A percentile compares a stretch with the other conserved stretches of the same genome.
phyloP scores from a whole-genome alignment of 2,888 invertebrate genomes.

The Tetanocera ferruginea region DNA sequence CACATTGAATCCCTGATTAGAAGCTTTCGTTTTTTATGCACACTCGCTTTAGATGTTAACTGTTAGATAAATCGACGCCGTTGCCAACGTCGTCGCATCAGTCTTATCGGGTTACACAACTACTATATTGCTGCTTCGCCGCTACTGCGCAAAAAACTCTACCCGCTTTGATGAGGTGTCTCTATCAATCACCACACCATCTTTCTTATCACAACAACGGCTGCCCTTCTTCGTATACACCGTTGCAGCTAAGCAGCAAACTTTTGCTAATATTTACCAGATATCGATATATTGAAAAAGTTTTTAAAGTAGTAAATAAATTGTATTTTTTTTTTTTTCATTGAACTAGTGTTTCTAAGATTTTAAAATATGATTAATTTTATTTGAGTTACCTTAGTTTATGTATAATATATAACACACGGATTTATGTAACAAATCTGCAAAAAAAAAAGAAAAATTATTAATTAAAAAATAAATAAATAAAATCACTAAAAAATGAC shows the following conservation, averaged over 20 bases:
- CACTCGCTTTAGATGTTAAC: no score
- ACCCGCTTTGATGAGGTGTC: background rate
- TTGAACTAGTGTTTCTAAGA: constrained; percentile 14
- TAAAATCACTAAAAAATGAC: constrained; percentile 3
- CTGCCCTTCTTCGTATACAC: background rate
- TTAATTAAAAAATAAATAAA: constrained; percentile 9
- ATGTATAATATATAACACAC: constrained; percentile 16
- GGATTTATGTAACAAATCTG: constrained; percentile 22
- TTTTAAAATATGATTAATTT: constrained; percentile 26
- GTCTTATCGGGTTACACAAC: background rate
- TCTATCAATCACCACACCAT: background rate
- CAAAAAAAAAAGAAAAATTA: constrained; percentile 5
- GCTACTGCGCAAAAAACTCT: constrained; percentile 1
- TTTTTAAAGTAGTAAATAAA: constrained; percentile 22
- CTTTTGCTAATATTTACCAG: constrained; percentile 14
- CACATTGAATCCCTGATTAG: no score
- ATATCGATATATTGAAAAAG: constrained; percentile 20
- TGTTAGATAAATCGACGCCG: no score
- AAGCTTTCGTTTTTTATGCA: no score
- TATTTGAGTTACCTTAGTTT: constrained; percentile 23
- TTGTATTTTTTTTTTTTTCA: constrained; percentile 20
- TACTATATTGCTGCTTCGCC: background rate
- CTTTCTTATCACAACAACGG: background rate
- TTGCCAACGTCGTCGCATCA: background rate
- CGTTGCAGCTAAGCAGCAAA: constrained; percentile 14